Conservation (phyloP, 2,113 vertebrate species). For the Paracanthobrama guichenoti region DNA sequence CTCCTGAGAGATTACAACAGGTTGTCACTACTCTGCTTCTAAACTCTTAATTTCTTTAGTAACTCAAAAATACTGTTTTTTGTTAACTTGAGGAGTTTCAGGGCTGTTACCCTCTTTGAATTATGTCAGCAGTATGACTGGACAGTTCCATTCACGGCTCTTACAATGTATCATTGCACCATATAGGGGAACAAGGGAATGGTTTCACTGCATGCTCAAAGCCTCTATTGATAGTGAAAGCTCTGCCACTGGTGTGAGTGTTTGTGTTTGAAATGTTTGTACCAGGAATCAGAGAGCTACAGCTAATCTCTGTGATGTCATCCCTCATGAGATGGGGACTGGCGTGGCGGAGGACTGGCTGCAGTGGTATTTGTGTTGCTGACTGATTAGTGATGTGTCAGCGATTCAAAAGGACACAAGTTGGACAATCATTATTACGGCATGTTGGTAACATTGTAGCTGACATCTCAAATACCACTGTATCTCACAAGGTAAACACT, state of each 20-base stretch:
- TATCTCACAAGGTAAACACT: neutral
- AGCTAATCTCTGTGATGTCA: constrained; percentile 56
- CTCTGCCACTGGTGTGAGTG: constrained; percentile 28
- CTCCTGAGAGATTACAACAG: constrained; percentile 11
- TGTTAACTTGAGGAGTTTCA: constrained; percentile 5
- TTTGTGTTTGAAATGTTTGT: constrained; percentile 51
- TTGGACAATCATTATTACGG: constrained; percentile 14
- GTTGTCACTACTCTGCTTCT: constrained; percentile 27
- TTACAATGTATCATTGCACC: constrained; percentile 54
- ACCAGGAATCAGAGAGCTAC: constrained; percentile 53
- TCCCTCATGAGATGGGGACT: constrained; percentile 50
- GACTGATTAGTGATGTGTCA: constrained; percentile 57
- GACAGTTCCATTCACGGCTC: constrained; percentile 38
- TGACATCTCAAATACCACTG: neutral
- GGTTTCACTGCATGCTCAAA: constrained; percentile 50
- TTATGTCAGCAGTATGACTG: constrained; percentile 34
- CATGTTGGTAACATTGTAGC: neutral
- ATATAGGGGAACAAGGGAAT: constrained; percentile 49
- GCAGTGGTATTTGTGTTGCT: constrained; percentile 55
- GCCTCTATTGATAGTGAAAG: constrained; percentile 54
- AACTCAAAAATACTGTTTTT: constrained; percentile 33
- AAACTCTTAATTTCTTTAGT: constrained; percentile 17
- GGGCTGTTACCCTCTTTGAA: constrained; percentile 23
- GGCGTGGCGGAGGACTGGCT: constrained; percentile 46
- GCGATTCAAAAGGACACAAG: constrained; percentile 38